These are phyloP conservation scores for Petrosia ficiformis DNA, from an alignment of 37 sponge, comb jelly and placozoan genomes.

Conservation along the genomic window DNA sequence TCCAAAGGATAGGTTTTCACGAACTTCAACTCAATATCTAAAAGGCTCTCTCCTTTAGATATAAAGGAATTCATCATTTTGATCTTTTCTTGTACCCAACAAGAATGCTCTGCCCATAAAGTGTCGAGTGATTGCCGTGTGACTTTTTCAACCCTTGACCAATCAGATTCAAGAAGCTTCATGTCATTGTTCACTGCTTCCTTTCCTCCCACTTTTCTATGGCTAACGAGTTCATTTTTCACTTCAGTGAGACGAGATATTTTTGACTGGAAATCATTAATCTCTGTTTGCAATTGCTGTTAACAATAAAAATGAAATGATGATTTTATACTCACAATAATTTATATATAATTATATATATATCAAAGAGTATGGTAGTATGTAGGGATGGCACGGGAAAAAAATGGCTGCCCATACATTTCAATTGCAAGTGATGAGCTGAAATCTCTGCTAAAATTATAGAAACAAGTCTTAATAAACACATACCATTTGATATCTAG, in stretches of 20 bases:
- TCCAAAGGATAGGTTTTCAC: not conserved
- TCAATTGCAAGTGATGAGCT: too few species aligned
- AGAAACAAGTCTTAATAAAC: too few species aligned
- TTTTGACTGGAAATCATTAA: not conserved
- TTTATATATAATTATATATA: too few species aligned
- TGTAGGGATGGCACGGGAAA: too few species aligned
- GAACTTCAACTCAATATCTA: not conserved
- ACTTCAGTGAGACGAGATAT: not conserved
- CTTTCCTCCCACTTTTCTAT: not conserved
- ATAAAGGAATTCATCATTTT: not conserved
- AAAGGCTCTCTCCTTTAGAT: not conserved
- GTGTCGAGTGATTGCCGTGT: not conserved
- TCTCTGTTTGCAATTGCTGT: not conserved
- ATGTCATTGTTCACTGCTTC: not conserved
- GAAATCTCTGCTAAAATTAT: too few species aligned
- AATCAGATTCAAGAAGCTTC: not conserved
- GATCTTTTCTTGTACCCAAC: not conserved
- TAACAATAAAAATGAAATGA: not conserved
- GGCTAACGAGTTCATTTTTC: not conserved
- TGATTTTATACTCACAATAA: too few species aligned
- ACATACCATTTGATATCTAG: too few species aligned
- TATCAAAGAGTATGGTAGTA: too few species aligned
- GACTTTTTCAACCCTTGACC: not conserved
- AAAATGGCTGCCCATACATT: too few species aligned
- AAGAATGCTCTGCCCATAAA: not conserved